Conservation (phyloP, 2,797 vertebrate species). For the Phrynocephalus vlangalii region DNA sequence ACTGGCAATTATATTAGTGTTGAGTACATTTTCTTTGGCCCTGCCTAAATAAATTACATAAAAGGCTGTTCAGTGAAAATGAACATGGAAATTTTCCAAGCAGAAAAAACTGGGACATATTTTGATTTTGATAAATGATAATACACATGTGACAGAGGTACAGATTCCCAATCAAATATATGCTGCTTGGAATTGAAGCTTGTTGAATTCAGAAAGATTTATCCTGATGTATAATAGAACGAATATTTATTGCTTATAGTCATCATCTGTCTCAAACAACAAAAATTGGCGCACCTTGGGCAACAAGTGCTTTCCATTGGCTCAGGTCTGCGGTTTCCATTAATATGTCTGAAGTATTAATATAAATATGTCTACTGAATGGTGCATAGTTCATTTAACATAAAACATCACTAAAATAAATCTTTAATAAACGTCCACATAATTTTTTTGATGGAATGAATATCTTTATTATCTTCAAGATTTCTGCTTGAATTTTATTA, state of each 20-base stretch:
- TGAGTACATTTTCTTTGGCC: slow-evolving; percentile 6
- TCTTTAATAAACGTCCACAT: not conserved
- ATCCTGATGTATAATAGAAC: not conserved
- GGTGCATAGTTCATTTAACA: not conserved
- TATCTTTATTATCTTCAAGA: not conserved
- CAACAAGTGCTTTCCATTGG: too few relatives aligned
- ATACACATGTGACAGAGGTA: not conserved
- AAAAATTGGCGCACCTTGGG: too few relatives aligned
- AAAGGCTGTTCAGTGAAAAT: not conserved
- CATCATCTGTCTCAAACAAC: not conserved
- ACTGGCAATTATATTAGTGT: slow-evolving; percentile 8
- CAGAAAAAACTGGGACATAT: not conserved
- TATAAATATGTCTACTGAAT: not conserved
- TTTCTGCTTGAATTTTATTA: not conserved
- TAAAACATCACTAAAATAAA: not conserved
- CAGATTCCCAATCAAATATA: not conserved
- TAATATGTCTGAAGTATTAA: not conserved
- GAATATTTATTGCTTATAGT: not conserved
- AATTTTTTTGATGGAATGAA: not conserved
- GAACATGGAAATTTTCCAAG: not conserved
- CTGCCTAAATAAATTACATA: not conserved
- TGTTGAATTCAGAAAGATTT: not conserved
- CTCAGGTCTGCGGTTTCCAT: too few relatives aligned
- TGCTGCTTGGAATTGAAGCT: not conserved
- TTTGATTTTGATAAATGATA: not conserved